Percentiles rank a stretch among this genome's conserved stretches.
phyloP scores from a whole-genome alignment of 1,140 invertebrate species.

The Dendrolimus kikuchii region DNA sequence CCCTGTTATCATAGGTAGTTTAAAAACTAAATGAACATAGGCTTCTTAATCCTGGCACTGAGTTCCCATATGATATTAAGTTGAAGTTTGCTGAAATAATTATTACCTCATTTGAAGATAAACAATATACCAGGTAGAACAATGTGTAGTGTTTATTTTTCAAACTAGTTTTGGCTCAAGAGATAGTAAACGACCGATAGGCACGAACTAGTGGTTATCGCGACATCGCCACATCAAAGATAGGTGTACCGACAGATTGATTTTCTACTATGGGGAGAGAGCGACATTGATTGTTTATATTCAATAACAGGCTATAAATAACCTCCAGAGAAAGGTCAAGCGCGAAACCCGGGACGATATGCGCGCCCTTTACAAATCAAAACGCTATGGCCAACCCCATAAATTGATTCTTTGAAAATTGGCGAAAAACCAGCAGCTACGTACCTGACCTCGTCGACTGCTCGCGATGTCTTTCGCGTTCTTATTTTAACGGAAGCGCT shows the following conservation, averaged over 20 bases:
- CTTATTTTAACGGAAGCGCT: slow-evolving; percentile 61
- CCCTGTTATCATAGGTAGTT: too few species aligned
- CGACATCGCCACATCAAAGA: background rate
- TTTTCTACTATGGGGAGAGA: slow-evolving; percentile 37
- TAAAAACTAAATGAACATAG: too few species aligned
- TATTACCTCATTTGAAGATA: too few species aligned
- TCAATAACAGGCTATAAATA: slow-evolving; percentile 58
- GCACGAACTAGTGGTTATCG: background rate
- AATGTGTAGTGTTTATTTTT: too few species aligned
- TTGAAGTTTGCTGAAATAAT: too few species aligned
- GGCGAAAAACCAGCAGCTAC: too few species aligned
- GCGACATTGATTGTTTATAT: slow-evolving; percentile 53
- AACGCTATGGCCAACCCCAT: background rate
- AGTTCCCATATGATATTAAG: too few species aligned
- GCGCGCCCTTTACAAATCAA: slow-evolving; percentile 42
- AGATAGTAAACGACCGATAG: background rate
- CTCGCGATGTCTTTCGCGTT: slow-evolving; percentile 35
- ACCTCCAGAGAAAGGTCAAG: slow-evolving; percentile 53
- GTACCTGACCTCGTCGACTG: slow-evolving; percentile 30
- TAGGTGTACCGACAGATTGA: slow-evolving; percentile 2
- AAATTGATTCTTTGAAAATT: too few species aligned
- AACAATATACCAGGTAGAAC: too few species aligned
- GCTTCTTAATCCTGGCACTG: too few species aligned
- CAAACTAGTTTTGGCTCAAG: too few species aligned
- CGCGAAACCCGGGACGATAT: slow-evolving; percentile 40